Base-by-base conservation (phyloP, 2,113 vertebrate species). In the Centropus unirufus region DNA sequence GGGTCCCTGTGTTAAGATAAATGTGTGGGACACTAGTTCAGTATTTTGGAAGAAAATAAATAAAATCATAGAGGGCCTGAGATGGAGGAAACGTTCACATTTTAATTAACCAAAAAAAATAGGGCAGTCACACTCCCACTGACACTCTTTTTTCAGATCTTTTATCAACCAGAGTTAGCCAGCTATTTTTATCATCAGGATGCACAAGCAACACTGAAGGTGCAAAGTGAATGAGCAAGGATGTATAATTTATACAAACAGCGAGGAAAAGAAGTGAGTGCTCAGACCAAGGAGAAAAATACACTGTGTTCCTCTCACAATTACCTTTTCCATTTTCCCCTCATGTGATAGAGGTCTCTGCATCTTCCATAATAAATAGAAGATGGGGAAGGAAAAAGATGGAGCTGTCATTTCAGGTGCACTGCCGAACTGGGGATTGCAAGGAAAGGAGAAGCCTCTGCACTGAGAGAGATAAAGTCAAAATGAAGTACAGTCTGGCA, bases 71-170 rank as follows among this genome's bases (percentile, higher is more conserved):
- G 3, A 78, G 88, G 42, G 57, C 34, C 81, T 0, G 29, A 47
- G 52, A 67, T 13, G 64, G 32, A 91, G 89, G 61, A 59, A 83
- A 51, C 32, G 16, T 42, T 84, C 61, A 36, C 29, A 21, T 77
- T 85, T 76, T 83, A 95, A 96, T 92, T 69, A 87, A 91, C 54
- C 34, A 74, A 21, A 36, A 36, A 49, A 94, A 85, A 72, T 14
- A 89, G 89, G 91, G 85, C 89, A 96, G 72, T 9, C 82, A 36
- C 90, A 81, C 90, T 96, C 92, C 94, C 93, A 93, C 93, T 52
- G 84, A 14, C 74, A 10, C 57, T 68, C 69, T 61, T 89, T 44
- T 70, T 21, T 46, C 84, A 80, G 87, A 16, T 73, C 87, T 9
- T 69, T 63, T n/a, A 83, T 82, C 93, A 62, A 5, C 62, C 83